A percentile compares a stretch with the other conserved stretches of the same genome.
Evolutionary conservation across 2,888 invertebrate species (phyloP).

Genomic region (Lasioglossum lativentre): DNA sequence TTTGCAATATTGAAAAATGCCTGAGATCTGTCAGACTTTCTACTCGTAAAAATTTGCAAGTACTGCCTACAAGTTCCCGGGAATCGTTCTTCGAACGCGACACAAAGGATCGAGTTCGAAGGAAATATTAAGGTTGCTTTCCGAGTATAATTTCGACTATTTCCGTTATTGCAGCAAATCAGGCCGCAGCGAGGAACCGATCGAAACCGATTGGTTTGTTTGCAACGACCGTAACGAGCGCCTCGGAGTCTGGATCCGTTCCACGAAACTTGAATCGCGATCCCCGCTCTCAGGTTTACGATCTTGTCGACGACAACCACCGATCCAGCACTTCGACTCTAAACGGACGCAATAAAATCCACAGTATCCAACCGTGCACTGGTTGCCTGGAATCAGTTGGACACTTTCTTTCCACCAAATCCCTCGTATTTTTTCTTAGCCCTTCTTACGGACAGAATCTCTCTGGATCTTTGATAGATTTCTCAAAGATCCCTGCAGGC

Average conservation of each 20-base stretch:
- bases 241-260: not conserved
- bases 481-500: not conserved
- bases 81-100: not conserved
- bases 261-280: not conserved
- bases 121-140: not conserved
- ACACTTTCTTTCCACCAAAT: not conserved
- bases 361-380: not conserved
- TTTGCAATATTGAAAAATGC: rapidly evolving
- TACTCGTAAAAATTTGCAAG: too few relatives aligned
- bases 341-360: constrained; percentile 20
- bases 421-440: constrained; percentile 41
- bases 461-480: not conserved
- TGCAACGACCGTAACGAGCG: not conserved
- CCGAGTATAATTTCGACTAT: not conserved
- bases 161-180: not conserved
- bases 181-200: not conserved
- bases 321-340: constrained; percentile 20
- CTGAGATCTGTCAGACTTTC: too few relatives aligned
- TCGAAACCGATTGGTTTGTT: not conserved
- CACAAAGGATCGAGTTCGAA: not conserved
- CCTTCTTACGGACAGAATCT: not conserved
- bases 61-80: too few relatives aligned
- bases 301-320: constrained; percentile 2
- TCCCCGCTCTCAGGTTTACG: constrained; percentile 5
- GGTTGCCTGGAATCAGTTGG: constrained; percentile 16